Evolutionary conservation across 30 jellyfish, hydroid and myxozoan species (phyloP).

Genomic region (Nemopilema nomurai): DNA sequence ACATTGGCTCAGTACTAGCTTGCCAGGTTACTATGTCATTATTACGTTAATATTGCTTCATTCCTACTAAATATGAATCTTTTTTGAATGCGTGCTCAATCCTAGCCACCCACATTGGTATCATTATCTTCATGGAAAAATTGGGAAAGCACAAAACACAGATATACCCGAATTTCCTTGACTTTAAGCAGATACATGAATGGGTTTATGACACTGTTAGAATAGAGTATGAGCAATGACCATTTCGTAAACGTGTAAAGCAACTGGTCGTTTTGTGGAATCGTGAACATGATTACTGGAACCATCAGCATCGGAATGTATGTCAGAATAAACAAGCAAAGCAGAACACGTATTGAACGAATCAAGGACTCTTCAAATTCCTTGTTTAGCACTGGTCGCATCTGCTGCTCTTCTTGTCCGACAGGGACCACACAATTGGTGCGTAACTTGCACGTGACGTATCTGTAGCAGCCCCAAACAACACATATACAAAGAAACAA

Average conservation of each 20-base stretch:
- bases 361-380: background rate
- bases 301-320: background rate
- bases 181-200: background rate
- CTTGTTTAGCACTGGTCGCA: background rate
- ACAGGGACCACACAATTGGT: background rate
- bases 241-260: background rate
- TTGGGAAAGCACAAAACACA: background rate
- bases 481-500: background rate
- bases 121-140: background rate
- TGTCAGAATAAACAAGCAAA: background rate
- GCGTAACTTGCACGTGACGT: background rate
- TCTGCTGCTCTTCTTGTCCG: background rate
- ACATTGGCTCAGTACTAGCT: too few species aligned
- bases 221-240: background rate
- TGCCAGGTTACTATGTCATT: too few species aligned
- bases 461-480: background rate
- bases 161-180: background rate
- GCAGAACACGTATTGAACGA: background rate
- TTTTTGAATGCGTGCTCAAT: too few species aligned
- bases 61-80: too few species aligned
- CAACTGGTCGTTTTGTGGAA: background rate
- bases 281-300: background rate
- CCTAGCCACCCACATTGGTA: too few species aligned
- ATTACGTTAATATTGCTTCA: too few species aligned
- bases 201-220: background rate